phyloP scores from a whole-genome alignment of 2,113 vertebrate species.

The Tupaia chinensis region DNA sequence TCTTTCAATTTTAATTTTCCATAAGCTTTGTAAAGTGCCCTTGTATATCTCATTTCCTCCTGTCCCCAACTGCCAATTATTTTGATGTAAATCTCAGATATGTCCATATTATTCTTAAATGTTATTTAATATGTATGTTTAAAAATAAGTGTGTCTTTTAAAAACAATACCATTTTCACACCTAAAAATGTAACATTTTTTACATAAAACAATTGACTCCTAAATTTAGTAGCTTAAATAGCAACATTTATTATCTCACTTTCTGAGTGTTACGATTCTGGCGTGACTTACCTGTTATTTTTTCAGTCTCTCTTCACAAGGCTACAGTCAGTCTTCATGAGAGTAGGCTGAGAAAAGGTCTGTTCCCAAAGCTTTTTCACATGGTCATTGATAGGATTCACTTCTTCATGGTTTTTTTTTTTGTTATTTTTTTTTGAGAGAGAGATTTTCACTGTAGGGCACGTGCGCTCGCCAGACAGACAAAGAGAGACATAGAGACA shows the following conservation, averaged over 20 bases:
- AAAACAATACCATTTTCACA: slow-evolving; percentile 39
- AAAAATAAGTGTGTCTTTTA: neutral
- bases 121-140: slow-evolving; percentile 41
- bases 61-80: neutral
- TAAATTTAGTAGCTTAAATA: slow-evolving; percentile 15
- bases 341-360: neutral
- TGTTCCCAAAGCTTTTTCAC: neutral
- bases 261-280: neutral
- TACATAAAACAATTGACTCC: neutral
- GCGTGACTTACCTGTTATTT: neutral
- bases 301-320: neutral
- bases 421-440: too few species aligned
- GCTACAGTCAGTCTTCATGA: neutral
- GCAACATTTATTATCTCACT: neutral
- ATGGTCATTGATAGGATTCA: neutral
- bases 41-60: neutral
- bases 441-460: too few species aligned
- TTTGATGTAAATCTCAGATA: slow-evolving; percentile 8
- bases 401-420: neutral
- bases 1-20: too few species aligned
- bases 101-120: slow-evolving; percentile 31
- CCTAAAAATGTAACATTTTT: neutral
- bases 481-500: too few species aligned
- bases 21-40: too few species aligned
- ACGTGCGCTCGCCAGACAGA: too few species aligned